Evolutionary conservation across 1,140 invertebrate genomes (phyloP).

Genomic region (Halotydeus destructor): DNA sequence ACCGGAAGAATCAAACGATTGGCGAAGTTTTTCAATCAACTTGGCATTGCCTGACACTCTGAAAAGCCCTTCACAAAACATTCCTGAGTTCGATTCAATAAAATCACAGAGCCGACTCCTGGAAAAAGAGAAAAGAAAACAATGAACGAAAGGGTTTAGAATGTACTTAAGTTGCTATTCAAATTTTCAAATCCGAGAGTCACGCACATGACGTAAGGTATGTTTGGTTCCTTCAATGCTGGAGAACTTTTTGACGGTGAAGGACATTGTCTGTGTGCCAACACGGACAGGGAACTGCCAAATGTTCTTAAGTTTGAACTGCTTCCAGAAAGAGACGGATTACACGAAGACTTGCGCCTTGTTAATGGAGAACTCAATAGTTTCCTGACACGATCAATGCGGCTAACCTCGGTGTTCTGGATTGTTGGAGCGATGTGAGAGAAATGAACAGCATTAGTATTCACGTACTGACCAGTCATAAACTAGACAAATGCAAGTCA

Average conservation of each 20-base stretch:
- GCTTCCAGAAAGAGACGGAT: background rate
- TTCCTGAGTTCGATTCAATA: constrained; percentile 17
- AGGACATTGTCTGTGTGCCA: constrained; percentile 11
- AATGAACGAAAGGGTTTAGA: background rate
- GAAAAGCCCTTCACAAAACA: constrained; percentile 26
- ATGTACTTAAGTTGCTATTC: constrained; percentile 8
- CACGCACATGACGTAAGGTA: constrained; percentile 17
- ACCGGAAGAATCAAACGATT: constrained; percentile 23
- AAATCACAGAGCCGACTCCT: constrained; percentile 17
- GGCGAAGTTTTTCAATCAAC: constrained; percentile 25
- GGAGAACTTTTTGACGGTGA: background rate
- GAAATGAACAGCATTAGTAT: no score
- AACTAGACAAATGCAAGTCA: no score
- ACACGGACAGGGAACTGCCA: constrained; percentile 15
- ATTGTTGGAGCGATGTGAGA: no score
- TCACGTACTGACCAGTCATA: no score
- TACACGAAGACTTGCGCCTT: constrained; percentile 12
- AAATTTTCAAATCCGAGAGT: constrained; percentile 9
- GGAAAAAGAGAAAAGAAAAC: constrained; percentile 12
- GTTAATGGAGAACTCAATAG: constrained; percentile 17
- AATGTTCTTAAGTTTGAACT: constrained; percentile 13
- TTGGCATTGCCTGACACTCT: constrained; percentile 24
- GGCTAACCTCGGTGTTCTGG: constrained; percentile 5
- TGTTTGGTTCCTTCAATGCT: background rate
- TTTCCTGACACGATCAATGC: constrained; percentile 17